Evolutionary conservation across 2,888 invertebrate genomes (phyloP), one percentile per base, ranked within the genome.

Genomic region (Papilio demoleus): DNA sequence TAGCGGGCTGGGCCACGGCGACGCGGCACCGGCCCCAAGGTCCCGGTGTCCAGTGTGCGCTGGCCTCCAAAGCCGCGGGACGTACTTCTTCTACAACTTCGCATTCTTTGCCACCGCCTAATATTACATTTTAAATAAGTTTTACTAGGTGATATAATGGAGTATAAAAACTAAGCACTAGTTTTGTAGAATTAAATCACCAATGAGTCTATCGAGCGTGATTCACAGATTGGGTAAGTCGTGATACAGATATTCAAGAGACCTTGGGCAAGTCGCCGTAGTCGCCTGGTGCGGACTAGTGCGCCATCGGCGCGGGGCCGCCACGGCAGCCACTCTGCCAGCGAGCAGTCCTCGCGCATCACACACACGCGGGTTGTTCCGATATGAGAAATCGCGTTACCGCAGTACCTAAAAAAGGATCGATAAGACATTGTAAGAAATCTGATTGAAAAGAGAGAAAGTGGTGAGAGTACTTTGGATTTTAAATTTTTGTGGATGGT

Each of bases 311-410:
- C 83, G 2, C 93, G 83, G 1, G 93, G 91, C 70, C 88, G 80
- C 94, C 94, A 94, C 66, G 93, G 91, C 62, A 94, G 85, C 94
- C 94, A 94, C 65, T 94, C 93, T 1, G 91, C 93, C 50, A 94
- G 82, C 2, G 84, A 81, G 75, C 94, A 94, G 76, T 94, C 93
- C 71, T 93, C 93, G 0, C 87, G 85, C 63, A 94, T 87, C 27
- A 94, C 89, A 75, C 94, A 94, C 17, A 93, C 91, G 9, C 93
- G 84, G 0, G 83, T 79, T 0, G 86, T 85, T 5, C 88, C 88
- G n/a, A 91, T 79, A 68, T 82, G 80, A 0, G 83, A 77, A 1
- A 89, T 71, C 0, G 80, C 76, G 1, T 82, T 66, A 1, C 86
- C 86, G 68, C 91, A 92, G 70, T 82, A 88, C 83, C 91, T 92